Base-by-base conservation (phyloP, 2,113 vertebrate genomes). In the Tragelaphus buxtoni region DNA sequence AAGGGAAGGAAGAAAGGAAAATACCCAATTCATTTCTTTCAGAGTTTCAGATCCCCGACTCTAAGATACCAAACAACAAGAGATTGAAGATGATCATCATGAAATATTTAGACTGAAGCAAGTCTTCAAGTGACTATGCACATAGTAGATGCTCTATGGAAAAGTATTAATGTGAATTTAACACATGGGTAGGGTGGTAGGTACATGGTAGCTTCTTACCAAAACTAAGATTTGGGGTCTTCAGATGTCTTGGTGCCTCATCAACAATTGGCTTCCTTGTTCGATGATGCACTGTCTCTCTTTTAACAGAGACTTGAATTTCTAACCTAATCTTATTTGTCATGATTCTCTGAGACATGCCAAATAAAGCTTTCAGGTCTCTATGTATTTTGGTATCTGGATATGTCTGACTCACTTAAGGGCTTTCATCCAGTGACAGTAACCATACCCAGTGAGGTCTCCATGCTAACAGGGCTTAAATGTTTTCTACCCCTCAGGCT, bases 351-450 rank as follows among this genome's bases (percentile, higher is more conserved):
- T 91, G 97, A 91, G 79, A 88, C 89, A 96, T n/a, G 35, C 89
- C 94, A 98, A 97, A 98, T 77, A 85, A 92, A 92, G 94, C 92
- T 93, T 96, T 95, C 58, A 93, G n/a, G 39, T 95, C 94, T 98
- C 94, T 93, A 42, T 97, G 88, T 97, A 98, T 98, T 96, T 98
- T 98, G 14, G 63, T 94, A 93, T 98, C 97, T 97, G 85, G 96
- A 96, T 95, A 97, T 94, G 97, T 98, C 97, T 95, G 88, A 90
- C 76, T 96, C 96, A 97, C 94, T 98, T 95, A 97, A 95, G 82
- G 65, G 94, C 91, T 97, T 97, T 88, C 95, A 86, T 94, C 90
- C 91, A 96, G 96, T 96, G 94, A 98, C 92, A 95, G 72, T 96
- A 96, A 98, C 98, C 30, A 39, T 94, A 91, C 94, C 93, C 77